These are phyloP conservation scores for Lucinisca nassula DNA, from an alignment of 2,888 invertebrate species.

Conservation along the genomic window DNA sequence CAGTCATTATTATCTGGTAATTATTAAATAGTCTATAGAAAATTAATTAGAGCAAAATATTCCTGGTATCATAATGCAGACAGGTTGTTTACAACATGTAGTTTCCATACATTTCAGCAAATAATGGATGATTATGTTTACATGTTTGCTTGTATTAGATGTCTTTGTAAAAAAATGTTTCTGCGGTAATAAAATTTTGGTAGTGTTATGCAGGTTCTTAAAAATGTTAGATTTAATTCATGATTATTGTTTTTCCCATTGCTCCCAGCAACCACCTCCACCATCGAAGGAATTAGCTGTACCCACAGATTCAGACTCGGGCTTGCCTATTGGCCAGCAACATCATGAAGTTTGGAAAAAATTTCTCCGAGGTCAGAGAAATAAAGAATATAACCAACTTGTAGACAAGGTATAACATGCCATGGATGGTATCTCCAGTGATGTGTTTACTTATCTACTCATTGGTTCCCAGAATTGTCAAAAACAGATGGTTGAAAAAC, in stretches of 20 bases:
- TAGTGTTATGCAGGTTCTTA: too few relatives aligned
- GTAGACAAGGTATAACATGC: conserved; percentile 52
- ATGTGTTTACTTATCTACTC: conserved; percentile 11
- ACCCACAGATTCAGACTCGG: conserved; percentile 57
- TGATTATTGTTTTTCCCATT: background rate
- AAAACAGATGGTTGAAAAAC: background rate
- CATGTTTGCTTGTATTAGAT: too few relatives aligned
- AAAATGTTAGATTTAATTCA: too few relatives aligned
- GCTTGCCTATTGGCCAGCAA: conserved; percentile 67
- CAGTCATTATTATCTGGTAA: too few relatives aligned
- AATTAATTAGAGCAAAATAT: too few relatives aligned
- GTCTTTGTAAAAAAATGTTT: too few relatives aligned
- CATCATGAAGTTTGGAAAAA: conserved; percentile 63
- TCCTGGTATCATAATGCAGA: too few relatives aligned
- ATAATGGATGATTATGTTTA: too few relatives aligned
- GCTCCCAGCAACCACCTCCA: conserved; percentile 48
- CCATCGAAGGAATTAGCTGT: conserved; percentile 48
- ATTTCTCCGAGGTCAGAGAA: conserved; percentile 63
- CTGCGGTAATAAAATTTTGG: too few relatives aligned
- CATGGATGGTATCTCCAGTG: background rate
- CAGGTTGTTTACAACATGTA: too few relatives aligned
- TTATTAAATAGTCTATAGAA: too few relatives aligned
- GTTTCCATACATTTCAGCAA: too few relatives aligned
- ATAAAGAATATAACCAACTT: conserved; percentile 68
- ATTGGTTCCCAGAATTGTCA: background rate